phyloP scores from a whole-genome alignment of 2,888 invertebrate species.

The Hydraecia micacea region DNA sequence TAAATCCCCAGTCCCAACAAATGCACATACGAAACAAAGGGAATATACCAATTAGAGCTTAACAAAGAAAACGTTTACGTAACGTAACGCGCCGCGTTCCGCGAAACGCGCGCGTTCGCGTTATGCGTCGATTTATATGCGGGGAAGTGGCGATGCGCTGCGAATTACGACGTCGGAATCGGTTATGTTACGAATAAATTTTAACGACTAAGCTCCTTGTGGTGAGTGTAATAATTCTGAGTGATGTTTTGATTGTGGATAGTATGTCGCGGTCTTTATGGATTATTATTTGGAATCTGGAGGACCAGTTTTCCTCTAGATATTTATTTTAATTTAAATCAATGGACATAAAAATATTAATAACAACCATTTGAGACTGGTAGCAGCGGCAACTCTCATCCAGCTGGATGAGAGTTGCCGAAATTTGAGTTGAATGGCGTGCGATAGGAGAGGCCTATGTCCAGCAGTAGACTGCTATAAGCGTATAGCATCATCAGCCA shows the following conservation, averaged over 20 bases:
- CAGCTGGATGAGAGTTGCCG: too few species aligned
- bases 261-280: background rate
- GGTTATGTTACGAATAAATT: conserved; percentile 64
- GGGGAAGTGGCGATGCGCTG: conserved; percentile 56
- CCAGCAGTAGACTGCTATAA: too few species aligned
- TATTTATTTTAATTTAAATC: background rate
- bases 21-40: conserved; percentile 58
- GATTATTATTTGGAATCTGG: background rate
- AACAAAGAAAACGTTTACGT: conserved; percentile 65
- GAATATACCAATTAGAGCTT: conserved; percentile 63
- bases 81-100: conserved; percentile 51
- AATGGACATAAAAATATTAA: background rate
- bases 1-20: conserved; percentile 30
- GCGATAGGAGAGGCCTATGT: too few species aligned
- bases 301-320: too few species aligned
- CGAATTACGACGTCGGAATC: conserved; percentile 62
- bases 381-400: too few species aligned
- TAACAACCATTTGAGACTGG: background rate
- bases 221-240: conserved; percentile 48
- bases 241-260: conserved; percentile 25
- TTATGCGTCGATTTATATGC: conserved; percentile 64
- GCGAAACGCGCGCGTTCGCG: conserved; percentile 59
- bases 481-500: too few species aligned
- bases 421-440: too few species aligned
- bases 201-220: conserved; percentile 59